Evolutionary conservation across 1,140 invertebrate genomes (phyloP), one percentile per base, ranked within the genome.

Genomic region (Callitettix versicolor): DNA sequence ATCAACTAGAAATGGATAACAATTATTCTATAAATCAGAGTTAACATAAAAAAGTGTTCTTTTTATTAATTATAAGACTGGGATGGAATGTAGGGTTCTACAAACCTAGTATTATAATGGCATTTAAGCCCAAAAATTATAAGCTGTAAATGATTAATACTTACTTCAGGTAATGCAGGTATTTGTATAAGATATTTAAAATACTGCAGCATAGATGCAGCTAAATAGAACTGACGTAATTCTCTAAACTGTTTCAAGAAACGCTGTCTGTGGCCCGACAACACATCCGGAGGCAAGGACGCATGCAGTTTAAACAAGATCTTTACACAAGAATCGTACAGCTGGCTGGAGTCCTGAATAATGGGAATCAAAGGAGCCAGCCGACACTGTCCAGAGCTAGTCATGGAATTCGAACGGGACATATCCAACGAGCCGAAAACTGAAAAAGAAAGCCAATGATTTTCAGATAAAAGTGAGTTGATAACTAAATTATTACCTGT

Each of bases 271-370:
- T 99, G 96, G 5, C 95, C 96, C 40, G 78, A 70, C 14, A 99
- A 73, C 12, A 90, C 87, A 71, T 98, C 95, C 14, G 91, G 80
- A 2, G 94, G 90, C 55, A 98, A 73, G 60, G 85, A 81, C 60
- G 85, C 84, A 71, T 99, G 95, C 14, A 99, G 77, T 65, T 90
- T 89, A 72, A 99, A 99, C 58, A 99, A 77, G 50, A 98, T 83
- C 70, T 96, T 93, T 9, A 98, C 95, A 60, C 86, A 86, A 67
- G 90, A 94, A 75, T 99, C 95, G 68, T 99, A 99, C 0, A 99
- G 74, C 60, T 91, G 88, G 61, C 91, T 92, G 0, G 95, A 93
- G 71, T 99, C 96, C 73, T 95, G 90, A 60, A 98, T 97, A 66
- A 95, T 95, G n/a, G 92, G 86, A 60, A 99, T 95, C 6, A 99